phyloP scores from a whole-genome alignment of 2,797 vertebrate genomes.

The Danio albolineatus region DNA sequence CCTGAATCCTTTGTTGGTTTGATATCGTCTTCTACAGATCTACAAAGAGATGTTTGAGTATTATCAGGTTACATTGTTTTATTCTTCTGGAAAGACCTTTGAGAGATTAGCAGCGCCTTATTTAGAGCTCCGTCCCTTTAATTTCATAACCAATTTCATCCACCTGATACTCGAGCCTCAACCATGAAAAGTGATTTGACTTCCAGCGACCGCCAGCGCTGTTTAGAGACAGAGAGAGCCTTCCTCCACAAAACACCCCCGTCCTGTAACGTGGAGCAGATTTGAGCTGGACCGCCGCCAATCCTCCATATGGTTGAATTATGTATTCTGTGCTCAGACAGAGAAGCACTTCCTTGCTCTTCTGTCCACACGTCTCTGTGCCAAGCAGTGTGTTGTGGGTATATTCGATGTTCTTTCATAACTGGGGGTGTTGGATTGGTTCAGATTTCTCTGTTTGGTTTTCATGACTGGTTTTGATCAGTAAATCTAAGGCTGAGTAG shows the following conservation, averaged over 20 bases:
- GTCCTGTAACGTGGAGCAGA: constrained; percentile 13
- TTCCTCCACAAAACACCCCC: constrained; percentile 29
- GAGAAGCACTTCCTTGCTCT: not conserved
- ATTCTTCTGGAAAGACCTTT: constrained; percentile 1
- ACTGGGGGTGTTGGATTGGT: not conserved
- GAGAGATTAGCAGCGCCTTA: constrained; percentile 17
- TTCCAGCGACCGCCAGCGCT: constrained; percentile 19
- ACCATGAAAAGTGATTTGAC: constrained; percentile 46
- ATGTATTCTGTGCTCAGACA: constrained; percentile 37
- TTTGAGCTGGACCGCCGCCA: constrained; percentile 29
- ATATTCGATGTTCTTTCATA: constrained; percentile 4
- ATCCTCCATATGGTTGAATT: constrained; percentile 34
- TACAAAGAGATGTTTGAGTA: not conserved
- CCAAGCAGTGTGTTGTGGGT: constrained; percentile 25
- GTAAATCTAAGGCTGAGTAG: not conserved
- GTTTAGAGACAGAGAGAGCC: constrained; percentile 35
- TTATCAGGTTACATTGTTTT: constrained; percentile 1
- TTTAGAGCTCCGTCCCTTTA: constrained; percentile 40
- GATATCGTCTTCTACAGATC: not conserved
- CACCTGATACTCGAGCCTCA: constrained; percentile 31
- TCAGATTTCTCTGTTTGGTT: not conserved
- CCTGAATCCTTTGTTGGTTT: constrained; percentile 5
- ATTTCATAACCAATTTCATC: constrained; percentile 43
- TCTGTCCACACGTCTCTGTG: constrained; percentile 1
- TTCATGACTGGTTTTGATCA: not conserved